Evolutionary conservation across 2,113 vertebrate species (phyloP).

Genomic region (Larimichthys crocea): DNA sequence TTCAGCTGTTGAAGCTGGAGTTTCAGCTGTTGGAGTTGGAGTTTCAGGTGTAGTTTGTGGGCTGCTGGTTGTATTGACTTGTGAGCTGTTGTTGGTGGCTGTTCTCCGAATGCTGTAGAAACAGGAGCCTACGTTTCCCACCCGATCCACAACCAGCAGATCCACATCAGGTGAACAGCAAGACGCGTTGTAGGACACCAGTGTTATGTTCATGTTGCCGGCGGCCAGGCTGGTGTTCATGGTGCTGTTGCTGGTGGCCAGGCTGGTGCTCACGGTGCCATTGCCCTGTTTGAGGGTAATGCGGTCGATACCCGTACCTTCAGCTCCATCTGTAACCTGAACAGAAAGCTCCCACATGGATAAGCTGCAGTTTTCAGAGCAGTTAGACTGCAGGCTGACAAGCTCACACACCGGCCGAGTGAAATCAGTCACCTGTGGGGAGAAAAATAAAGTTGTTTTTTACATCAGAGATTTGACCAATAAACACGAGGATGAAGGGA

Average conservation of each 20-base stretch:
- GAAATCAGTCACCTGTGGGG: slow-evolving; percentile 50
- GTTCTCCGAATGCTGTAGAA: slow-evolving; percentile 15
- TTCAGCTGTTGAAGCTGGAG: too few relatives aligned
- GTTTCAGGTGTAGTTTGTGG: neutral
- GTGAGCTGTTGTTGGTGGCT: neutral
- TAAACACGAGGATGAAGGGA: neutral
- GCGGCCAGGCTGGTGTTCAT: slow-evolving; percentile 43
- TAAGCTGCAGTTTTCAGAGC: slow-evolving; percentile 57
- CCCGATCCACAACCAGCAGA: slow-evolving; percentile 71
- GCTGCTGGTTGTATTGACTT: too few relatives aligned
- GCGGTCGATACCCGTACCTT: slow-evolving; percentile 58
- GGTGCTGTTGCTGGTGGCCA: slow-evolving; percentile 64
- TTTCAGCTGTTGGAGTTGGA: too few relatives aligned
- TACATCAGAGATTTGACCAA: neutral
- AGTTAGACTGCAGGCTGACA: slow-evolving; percentile 54
- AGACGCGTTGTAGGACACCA: slow-evolving; percentile 69
- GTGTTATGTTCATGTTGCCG: slow-evolving; percentile 32
- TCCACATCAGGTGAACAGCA: slow-evolving; percentile 69
- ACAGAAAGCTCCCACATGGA: slow-evolving; percentile 57
- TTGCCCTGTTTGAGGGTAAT: slow-evolving; percentile 66
- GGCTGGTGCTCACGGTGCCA: slow-evolving; percentile 62
- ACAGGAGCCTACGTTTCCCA: slow-evolving; percentile 76
- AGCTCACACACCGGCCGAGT: slow-evolving; percentile 61
- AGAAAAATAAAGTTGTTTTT: neutral
- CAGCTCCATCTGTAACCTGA: slow-evolving; percentile 62